These are phyloP conservation scores for Leontocebus nigricollis DNA, from an alignment of 2,797 vertebrate genomes.

Conservation along the genomic window DNA sequence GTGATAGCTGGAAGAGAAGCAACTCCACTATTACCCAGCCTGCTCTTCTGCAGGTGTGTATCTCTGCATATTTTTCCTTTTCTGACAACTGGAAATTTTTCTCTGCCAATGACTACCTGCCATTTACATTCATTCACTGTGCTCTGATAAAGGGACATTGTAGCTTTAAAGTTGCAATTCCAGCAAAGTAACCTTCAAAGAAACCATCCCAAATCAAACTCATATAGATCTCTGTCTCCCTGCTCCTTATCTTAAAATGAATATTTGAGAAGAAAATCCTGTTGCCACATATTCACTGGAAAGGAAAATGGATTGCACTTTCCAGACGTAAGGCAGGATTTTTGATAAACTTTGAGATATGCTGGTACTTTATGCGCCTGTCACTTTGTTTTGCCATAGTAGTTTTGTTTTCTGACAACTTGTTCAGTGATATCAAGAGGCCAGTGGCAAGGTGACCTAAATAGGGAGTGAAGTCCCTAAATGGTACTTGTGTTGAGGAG, in stretches of 20 bases:
- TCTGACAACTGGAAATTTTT: not conserved
- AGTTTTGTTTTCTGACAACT: slow-evolving; percentile 28
- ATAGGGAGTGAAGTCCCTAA: not conserved
- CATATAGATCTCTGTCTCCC: slow-evolving; percentile 21
- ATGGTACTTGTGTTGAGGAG: not conserved
- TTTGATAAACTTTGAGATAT: slow-evolving; percentile 45
- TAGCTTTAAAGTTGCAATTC: not conserved
- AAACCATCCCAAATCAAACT: slow-evolving; percentile 29
- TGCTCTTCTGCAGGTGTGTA: not conserved
- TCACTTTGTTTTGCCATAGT: slow-evolving; percentile 3
- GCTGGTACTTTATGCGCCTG: slow-evolving; percentile 12
- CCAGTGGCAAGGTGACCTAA: not conserved
- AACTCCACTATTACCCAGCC: not conserved
- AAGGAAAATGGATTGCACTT: slow-evolving; percentile 11
- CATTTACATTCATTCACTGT: slow-evolving; percentile 53
- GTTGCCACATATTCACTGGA: not conserved
- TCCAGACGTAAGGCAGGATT: not conserved
- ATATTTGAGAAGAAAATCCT: slow-evolving; percentile 36
- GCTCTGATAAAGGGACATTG: slow-evolving; percentile 32
- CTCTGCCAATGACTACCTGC: slow-evolving; percentile 4
- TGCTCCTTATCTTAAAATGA: slow-evolving; percentile 15
- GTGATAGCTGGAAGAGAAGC: slow-evolving; percentile 1
- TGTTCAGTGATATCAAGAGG: not conserved
- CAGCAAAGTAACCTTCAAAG: slow-evolving; percentile 49
- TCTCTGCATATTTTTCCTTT: not conserved